phyloP scores from a whole-genome alignment of 1,140 invertebrate species.

The Pararge aegeria region DNA sequence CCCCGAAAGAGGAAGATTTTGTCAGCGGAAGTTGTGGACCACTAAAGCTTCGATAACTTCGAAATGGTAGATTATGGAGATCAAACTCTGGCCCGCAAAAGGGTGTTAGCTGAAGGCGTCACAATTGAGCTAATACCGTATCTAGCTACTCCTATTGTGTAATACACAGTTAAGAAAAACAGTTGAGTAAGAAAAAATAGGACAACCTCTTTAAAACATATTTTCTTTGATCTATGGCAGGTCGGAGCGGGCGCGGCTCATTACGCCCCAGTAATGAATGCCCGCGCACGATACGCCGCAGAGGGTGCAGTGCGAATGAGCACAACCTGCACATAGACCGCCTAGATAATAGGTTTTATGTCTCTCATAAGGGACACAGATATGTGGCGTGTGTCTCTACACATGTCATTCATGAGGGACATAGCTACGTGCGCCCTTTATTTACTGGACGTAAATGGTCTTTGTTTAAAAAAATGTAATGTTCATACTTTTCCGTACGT shows the following conservation, averaged over 20 bases:
- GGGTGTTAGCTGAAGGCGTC: too few relatives aligned
- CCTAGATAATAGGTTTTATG: slow-evolving; percentile 16
- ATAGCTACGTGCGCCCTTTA: neutral
- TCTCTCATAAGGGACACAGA: slow-evolving; percentile 9
- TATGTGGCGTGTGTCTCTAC: neutral
- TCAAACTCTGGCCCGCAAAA: too few relatives aligned
- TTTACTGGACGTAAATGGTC: neutral
- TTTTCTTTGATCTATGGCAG: slow-evolving; percentile 18
- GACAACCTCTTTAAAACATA: too few relatives aligned
- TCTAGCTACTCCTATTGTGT: too few relatives aligned
- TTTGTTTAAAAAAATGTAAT: too few relatives aligned
- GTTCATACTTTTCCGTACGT: too few relatives aligned
- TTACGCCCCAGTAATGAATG: slow-evolving; percentile 59
- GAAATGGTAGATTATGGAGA: too few relatives aligned
- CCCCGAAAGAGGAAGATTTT: too few relatives aligned
- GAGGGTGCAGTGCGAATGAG: slow-evolving; percentile 23
- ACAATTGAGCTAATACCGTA: too few relatives aligned
- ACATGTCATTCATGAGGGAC: neutral
- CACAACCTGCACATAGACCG: slow-evolving; percentile 30
- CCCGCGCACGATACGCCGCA: slow-evolving; percentile 41
- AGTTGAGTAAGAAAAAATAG: slow-evolving; percentile 1
- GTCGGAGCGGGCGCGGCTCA: slow-evolving; percentile 40
- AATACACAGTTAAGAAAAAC: neutral
- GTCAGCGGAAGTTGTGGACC: too few relatives aligned
- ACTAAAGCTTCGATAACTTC: too few relatives aligned